Base-by-base conservation (phyloP, 64 coral and sea anemone species). In the Stylophora pistillata region DNA sequence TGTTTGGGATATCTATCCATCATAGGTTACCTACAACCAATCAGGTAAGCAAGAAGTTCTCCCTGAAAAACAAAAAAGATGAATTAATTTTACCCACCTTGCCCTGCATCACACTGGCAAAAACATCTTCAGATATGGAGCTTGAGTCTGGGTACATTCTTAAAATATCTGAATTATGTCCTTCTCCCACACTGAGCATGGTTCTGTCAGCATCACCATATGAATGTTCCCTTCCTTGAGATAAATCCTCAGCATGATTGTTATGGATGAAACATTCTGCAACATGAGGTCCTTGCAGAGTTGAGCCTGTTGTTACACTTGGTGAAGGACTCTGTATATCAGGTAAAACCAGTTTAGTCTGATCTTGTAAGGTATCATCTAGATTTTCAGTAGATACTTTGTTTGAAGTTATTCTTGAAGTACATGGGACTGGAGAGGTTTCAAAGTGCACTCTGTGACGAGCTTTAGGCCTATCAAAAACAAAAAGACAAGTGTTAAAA, bases 371-470 rank as follows among this genome's bases (percentile, higher is more conserved):
- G 30, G 77, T 55, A 58, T n/a, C 27, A 0, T 29, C 30, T 32
- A 79, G 23, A 27, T 29, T 32, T 65, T 31, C 17, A 41, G 78
- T 17, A 3, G 78, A 30, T 0, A 16, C 7, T 65, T 23, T 29
- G 32, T 82, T 82, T 41, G 18, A 0, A 2, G 5, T 56, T 2
- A 0, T 15, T 26, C 53, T 78, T 56, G 78, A 82, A 18, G 17
- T 41, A 30, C 15, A 23, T 64, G 58, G 58, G 37, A 20, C 58
- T 41, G 78, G 57, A 64, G 78, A 82, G 29, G 29, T 59, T 30
- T 82, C 58, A 64, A 82, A 82, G 13, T 82, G 78, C 58, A 82
- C 78, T 65, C 13, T 82, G 32, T 18, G 78, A 30, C 21, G 23
- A 20, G 20, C 29, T 37, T 82, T 60, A 12, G 78, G 78, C 56